Conservation (phyloP, 2,113 vertebrate species). For the Pelvicachromis taeniatus region DNA sequence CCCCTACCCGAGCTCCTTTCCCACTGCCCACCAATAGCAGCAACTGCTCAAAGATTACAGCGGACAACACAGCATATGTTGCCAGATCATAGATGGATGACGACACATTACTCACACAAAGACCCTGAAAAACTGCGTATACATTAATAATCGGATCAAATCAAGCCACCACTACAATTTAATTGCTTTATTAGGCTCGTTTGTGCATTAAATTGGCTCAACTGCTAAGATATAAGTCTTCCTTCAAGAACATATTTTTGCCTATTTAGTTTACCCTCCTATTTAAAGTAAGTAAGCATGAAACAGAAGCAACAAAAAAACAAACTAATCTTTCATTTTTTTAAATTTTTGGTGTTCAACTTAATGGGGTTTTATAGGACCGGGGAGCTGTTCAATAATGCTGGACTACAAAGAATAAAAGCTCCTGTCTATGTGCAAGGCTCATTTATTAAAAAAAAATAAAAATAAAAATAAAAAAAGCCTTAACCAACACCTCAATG, state of each 20-base stretch:
- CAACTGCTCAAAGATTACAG: conserved; percentile 52
- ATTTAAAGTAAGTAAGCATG: not conserved
- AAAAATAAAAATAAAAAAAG: not conserved
- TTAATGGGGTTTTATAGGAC: not conserved
- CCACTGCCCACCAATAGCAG: conserved; percentile 23
- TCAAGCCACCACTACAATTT: not conserved
- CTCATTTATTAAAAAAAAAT: not conserved
- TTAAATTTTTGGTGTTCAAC: not conserved
- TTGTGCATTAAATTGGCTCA: not conserved
- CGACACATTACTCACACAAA: conserved; percentile 23
- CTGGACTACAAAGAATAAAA: conserved; percentile 3
- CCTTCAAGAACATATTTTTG: not conserved
- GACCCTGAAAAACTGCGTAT: not conserved
- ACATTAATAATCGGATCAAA: not conserved
- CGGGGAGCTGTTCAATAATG: not conserved
- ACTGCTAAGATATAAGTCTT: not conserved
- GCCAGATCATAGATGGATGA: conserved; percentile 44
- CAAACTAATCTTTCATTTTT: not conserved
- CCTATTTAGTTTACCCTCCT: not conserved
- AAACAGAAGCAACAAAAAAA: not conserved
- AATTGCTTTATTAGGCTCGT: not conserved
- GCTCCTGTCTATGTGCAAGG: not conserved
- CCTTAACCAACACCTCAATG: conserved; percentile 27
- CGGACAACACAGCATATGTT: conserved; percentile 25
- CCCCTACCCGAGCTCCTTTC: not conserved